Percentiles rank a stretch among this genome's conserved stretches.
phyloP scores from a whole-genome alignment of 2,888 invertebrate genomes.

The Morinoia aosen region DNA sequence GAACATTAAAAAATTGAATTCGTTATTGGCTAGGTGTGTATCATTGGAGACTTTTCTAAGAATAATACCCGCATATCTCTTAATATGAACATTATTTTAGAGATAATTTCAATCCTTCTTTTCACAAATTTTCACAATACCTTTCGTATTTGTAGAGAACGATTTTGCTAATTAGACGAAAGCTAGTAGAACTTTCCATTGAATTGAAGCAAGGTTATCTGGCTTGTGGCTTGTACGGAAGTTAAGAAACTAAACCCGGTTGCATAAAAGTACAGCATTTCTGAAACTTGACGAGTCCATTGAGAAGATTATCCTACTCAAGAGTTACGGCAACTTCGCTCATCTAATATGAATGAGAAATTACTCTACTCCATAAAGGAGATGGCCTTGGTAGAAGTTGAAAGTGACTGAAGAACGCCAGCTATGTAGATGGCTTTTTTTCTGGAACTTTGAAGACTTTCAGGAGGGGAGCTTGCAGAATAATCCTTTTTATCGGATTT shows the following conservation, averaged over 20 bases:
- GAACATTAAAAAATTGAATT: no score
- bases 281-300: constrained; percentile 40
- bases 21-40: no score
- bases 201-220: background rate
- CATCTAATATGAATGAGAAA: constrained; percentile 47
- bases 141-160: no score
- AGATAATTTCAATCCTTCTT: no score
- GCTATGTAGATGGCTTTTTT: background rate
- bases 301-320: constrained; percentile 41
- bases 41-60: no score
- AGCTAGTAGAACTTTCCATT: background rate
- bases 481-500: background rate
- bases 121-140: no score
- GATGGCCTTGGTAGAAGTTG: background rate
- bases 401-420: background rate
- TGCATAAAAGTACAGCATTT: background rate
- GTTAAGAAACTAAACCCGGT: background rate
- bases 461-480: background rate
- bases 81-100: no score
- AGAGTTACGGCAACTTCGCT: constrained; percentile 6
- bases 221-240: background rate
- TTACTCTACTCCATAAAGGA: constrained; percentile 8
- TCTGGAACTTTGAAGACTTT: background rate
- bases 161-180: no score
- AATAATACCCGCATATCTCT: no score